A percentile compares a stretch with the other conserved stretches of the same genome.
phyloP scores from a whole-genome alignment of 2,888 invertebrate species.

The Carterocephalus palaemon region DNA sequence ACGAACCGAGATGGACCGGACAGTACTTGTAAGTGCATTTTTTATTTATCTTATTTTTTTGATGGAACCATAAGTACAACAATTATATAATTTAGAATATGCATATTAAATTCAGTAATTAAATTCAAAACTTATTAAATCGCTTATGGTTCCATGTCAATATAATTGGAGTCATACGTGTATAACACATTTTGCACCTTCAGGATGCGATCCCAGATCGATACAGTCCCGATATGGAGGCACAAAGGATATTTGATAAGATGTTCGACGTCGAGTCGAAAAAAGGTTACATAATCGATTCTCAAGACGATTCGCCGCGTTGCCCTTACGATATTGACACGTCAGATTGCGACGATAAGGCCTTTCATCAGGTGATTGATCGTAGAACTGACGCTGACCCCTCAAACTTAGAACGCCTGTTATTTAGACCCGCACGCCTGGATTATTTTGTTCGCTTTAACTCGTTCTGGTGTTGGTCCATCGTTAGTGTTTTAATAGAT shows the following conservation, averaged over 20 bases:
- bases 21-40: constrained; percentile 65
- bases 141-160: constrained; percentile 34
- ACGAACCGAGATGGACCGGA: constrained; percentile 63
- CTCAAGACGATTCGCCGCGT: constrained; percentile 67
- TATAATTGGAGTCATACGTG: constrained; percentile 34
- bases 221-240: constrained; percentile 78
- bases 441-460: constrained; percentile 65
- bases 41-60: neutral
- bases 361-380: constrained; percentile 71
- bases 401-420: constrained; percentile 62
- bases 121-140: constrained; percentile 13
- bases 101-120: neutral
- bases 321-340: constrained; percentile 75
- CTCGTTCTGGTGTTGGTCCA: constrained; percentile 50
- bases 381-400: constrained; percentile 67
- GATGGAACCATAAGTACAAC: constrained; percentile 13
- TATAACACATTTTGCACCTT: constrained; percentile 69
- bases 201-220: constrained; percentile 76
- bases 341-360: constrained; percentile 74
- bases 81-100: neutral
- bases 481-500: constrained; percentile 40
- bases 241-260: constrained; percentile 79
- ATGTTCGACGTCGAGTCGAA: constrained; percentile 77
- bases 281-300: constrained; percentile 67
- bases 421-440: constrained; percentile 73